Evolutionary conservation across 2,797 vertebrate genomes (phyloP).

Genomic region (Valencia hispanica): DNA sequence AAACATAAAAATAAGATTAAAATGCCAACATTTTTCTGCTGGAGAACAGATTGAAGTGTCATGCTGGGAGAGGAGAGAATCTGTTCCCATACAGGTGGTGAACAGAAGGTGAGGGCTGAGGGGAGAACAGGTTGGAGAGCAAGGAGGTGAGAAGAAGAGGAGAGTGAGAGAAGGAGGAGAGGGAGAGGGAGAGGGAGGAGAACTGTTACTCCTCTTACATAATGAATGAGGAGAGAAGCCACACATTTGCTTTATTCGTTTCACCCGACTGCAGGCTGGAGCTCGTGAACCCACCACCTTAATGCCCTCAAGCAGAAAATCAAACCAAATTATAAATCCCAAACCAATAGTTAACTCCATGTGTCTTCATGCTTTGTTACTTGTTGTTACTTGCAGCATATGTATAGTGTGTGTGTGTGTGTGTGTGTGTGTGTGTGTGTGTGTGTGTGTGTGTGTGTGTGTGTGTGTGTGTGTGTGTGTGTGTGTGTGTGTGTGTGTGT

Average conservation of each 20-base stretch:
- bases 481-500: neutral
- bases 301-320: slow-evolving; percentile 1
- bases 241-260: slow-evolving; percentile 55
- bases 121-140: slow-evolving; percentile 52
- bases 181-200: slow-evolving; percentile 38
- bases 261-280: slow-evolving; percentile 20
- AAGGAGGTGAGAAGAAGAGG: slow-evolving; percentile 36
- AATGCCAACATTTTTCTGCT: slow-evolving; percentile 51
- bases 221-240: slow-evolving; percentile 72
- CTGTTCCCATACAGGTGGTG: slow-evolving; percentile 78
- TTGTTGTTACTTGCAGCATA: neutral
- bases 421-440: slow-evolving; percentile 14
- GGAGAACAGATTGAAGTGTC: slow-evolving; percentile 75
- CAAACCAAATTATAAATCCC: neutral
- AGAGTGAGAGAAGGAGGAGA: slow-evolving; percentile 2
- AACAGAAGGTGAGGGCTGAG: slow-evolving; percentile 79
- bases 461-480: slow-evolving; percentile 12
- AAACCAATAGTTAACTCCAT: slow-evolving; percentile 5
- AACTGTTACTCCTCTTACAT: slow-evolving; percentile 72
- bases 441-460: slow-evolving; percentile 15
- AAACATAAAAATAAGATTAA: slow-evolving; percentile 40
- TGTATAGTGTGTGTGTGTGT: neutral
- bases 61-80: slow-evolving; percentile 71
- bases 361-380: neutral
- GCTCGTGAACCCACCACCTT: slow-evolving; percentile 25